Conservation (phyloP, 2,113 vertebrate species). For the Otolemur garnettii region DNA sequence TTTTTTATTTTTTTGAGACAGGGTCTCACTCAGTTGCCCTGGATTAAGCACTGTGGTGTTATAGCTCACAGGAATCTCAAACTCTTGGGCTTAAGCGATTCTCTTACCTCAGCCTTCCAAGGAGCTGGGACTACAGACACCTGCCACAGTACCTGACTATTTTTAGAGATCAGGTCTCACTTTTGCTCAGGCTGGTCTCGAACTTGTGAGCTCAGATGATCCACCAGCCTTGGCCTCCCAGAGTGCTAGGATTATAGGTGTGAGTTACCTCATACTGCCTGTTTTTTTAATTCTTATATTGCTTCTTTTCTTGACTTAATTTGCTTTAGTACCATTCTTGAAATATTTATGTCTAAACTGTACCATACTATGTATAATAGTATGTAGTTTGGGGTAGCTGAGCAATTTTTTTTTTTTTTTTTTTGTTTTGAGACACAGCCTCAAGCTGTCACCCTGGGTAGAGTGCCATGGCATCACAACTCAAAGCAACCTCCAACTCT, state of each 20-base stretch:
- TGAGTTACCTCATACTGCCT: background rate
- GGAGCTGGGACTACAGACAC: background rate
- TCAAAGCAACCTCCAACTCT: too few species aligned
- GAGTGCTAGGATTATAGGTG: background rate
- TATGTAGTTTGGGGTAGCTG: slow-evolving; percentile 11
- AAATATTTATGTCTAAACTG: slow-evolving; percentile 28
- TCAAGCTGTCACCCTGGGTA: too few species aligned
- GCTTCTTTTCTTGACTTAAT: background rate
- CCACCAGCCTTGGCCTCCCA: background rate
- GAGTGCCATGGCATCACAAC: too few species aligned
- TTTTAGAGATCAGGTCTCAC: background rate
- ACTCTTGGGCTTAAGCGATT: background rate
- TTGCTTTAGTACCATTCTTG: background rate
- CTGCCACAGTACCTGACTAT: background rate
- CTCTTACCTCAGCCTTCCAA: background rate
- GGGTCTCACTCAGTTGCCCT: background rate
- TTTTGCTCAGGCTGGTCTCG: background rate
- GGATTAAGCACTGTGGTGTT: background rate
- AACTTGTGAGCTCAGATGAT: background rate
- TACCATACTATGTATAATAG: background rate
- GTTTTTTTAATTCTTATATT: background rate
- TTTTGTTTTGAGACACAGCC: too few species aligned
- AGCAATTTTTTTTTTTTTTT: background rate
- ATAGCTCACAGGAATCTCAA: background rate
- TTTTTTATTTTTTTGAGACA: background rate